Evolutionary conservation across 2,888 invertebrate genomes (phyloP), one percentile per base, ranked within the genome.

Genomic region (Allacma fusca): DNA sequence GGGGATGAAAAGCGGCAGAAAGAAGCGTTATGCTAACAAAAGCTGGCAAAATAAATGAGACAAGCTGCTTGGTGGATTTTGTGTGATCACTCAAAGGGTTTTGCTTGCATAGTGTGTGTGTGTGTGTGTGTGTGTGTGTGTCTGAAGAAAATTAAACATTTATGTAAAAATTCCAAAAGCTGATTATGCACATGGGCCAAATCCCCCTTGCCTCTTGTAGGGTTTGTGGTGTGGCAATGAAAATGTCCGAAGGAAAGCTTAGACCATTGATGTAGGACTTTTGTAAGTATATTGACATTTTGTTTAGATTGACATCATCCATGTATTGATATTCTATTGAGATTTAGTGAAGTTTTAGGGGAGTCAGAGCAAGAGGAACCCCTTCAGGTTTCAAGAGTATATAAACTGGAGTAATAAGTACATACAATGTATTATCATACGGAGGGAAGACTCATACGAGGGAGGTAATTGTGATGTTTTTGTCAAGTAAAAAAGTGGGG

Each of bases 21-120:
- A 68, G 40, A 68, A 68, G 40, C 68, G 68, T 40, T 68, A 68
- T 68, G 43, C 68, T 40, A 68, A 68, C 40, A 68, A 34, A 68
- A 19, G 34, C 13, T 40, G 21, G 68, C 68, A 68, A 68, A 68
- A 50, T 50, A 50, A 13, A 50, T 13, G n/a, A 19, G 16, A 50
- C 9, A 4, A n/a, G n/a, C 50, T 67, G 1, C 64, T 13, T 64
- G 64, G 21, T 64, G 16, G 24, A 64, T 64, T 64, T 12, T 64
- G 64, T 64, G 64, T 23, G 64, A 24, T 19, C 12, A 28, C 24
- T 64, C 28, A 1, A 26, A n/a, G n/a, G n/a, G 64, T 4, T 21
- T 2, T 57, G 57, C 4, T 4, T 57, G n/a, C 23, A 62, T 62
- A 16, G 57, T 57, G 57, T 9, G n/a, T 57, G 5, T n/a, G n/a